phyloP scores from a whole-genome alignment of 1,140 invertebrate species.

The Ptiloglossa arizonensis region DNA sequence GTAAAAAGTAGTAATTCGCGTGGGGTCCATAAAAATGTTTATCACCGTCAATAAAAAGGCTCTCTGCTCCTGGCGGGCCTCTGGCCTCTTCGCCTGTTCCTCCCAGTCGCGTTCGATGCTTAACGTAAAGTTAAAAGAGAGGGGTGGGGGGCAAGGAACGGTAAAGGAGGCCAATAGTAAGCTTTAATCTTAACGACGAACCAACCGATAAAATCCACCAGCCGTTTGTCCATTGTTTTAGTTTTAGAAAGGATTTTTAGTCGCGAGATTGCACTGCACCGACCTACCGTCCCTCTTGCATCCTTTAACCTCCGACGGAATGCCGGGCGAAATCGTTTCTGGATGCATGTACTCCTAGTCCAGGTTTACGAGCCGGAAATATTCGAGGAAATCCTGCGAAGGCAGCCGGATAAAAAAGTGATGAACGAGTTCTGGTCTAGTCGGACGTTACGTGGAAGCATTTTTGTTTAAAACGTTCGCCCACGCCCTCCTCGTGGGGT shows the following conservation, averaged over 20 bases:
- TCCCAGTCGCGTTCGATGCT: not conserved
- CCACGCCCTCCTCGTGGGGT: not conserved
- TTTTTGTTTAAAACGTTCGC: constrained; percentile 32
- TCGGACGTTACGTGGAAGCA: not conserved
- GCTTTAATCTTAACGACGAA: constrained; percentile 75
- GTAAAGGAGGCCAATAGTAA: constrained; percentile 46
- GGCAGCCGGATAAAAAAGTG: constrained; percentile 17
- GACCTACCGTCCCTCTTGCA: too few relatives aligned
- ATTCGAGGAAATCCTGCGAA: constrained; percentile 36
- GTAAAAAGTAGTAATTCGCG: constrained; percentile 79
- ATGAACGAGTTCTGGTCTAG: constrained; percentile 22
- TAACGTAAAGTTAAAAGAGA: constrained; percentile 8
- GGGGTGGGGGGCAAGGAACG: not conserved
- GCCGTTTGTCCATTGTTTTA: constrained; percentile 57
- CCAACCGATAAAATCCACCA: constrained; percentile 68
- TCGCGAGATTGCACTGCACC: not conserved
- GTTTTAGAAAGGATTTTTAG: constrained; percentile 51
- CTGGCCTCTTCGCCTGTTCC: not conserved
- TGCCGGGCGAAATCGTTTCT: constrained; percentile 2
- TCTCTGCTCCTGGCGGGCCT: constrained; percentile 61
- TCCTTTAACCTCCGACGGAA: not conserved
- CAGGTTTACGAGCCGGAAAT: constrained; percentile 43
- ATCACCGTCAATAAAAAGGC: constrained; percentile 78
- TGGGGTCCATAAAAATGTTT: constrained; percentile 80
- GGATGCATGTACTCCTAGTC: not conserved